Base-by-base conservation (phyloP, 2,888 invertebrate genomes). In the Melangyna quadrimaculata region DNA sequence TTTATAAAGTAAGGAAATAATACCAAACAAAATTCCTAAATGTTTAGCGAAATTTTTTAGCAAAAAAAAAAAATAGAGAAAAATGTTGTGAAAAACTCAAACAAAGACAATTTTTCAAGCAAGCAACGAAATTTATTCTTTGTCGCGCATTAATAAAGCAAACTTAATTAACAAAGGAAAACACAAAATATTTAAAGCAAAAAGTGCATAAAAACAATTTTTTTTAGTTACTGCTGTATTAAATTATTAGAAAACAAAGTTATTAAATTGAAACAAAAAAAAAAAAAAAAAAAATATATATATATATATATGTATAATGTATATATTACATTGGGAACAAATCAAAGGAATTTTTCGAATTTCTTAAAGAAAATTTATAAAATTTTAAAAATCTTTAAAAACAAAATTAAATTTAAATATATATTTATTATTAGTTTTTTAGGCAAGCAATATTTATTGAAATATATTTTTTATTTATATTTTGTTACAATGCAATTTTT, bases 311-410 rank as follows among this genome's bases (percentile, higher is more conserved):
- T n/a, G n/a, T n/a, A n/a, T n/a, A n/a, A n/a, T n/a, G n/a, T n/a
- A n/a, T n/a, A 71, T n/a, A 61, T 48, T 61, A 86, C 87, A 87
- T 89, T 90, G 91, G 90, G 90, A 90, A 89, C 91, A 91, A 90
- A 88, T 90, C 91, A 89, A 89, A 89, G 91, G 91, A 90, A 91
- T 91, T 90, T 90, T 88, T 90, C 91, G 90, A 91, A 90, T 91
- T 91, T 91, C 90, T 87, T 83, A 89, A 89, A 89, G 87, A 53
- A 83, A 88, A 87, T 80, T 73, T 73, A 67, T 29, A 70, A 45
- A 70, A 57, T 61, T 32, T 77, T 51, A 35, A 57, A 59, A 81
- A 70, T 8, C 2, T 7, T 17, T 37, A 53, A 71, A 70, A 83
- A 53, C 67, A 70, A 83, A 77, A 55, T 14, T 32, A 72, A 63